Percentiles rank a stretch among this genome's conserved stretches.
These are phyloP conservation scores for Caenorhabditis sinica DNA, from an alignment of 2,888 invertebrate species.

Conservation along the genomic window DNA sequence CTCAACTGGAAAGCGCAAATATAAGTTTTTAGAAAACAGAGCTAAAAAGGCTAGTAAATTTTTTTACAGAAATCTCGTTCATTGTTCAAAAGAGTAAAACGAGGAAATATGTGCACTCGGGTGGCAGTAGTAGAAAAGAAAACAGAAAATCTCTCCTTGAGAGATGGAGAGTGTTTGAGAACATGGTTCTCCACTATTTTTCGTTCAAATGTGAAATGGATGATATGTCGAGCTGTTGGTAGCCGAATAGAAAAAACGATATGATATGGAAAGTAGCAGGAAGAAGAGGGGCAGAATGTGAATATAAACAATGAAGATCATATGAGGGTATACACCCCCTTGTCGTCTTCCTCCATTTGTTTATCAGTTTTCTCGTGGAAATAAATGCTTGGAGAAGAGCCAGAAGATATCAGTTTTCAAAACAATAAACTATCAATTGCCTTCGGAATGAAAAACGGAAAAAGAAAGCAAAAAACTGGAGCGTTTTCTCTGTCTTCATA, in stretches of 20 bases:
- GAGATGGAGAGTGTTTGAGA: constrained; percentile 15
- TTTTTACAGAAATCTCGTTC: neutral
- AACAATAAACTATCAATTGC: constrained; percentile 21
- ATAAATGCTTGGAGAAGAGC: constrained; percentile 13
- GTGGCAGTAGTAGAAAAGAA: constrained; percentile 19
- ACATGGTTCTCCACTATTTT: neutral
- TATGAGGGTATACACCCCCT: constrained; percentile 24
- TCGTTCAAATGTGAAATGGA: neutral
- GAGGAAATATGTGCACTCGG: constrained; percentile 19
- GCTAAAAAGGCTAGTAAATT: neutral
- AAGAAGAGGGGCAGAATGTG: constrained; percentile 16
- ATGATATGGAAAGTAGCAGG: constrained; percentile 23
- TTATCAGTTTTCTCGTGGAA: constrained; percentile 46
- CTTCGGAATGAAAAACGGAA: constrained; percentile 23
- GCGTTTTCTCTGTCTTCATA: constrained; percentile 21
- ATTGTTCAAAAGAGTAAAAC: neutral
- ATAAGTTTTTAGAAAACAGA: too few species aligned
- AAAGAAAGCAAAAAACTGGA: constrained; percentile 37
- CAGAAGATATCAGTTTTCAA: constrained; percentile 48
- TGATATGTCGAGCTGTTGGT: neutral
- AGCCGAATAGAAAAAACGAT: constrained; percentile 7
- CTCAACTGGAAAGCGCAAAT: too few species aligned
- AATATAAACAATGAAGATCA: constrained; percentile 61
- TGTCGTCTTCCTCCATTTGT: constrained; percentile 33
- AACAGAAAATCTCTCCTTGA: constrained; percentile 11